phyloP scores from a whole-genome alignment of 1,140 invertebrate genomes.

The Euura saliciscinereae region DNA sequence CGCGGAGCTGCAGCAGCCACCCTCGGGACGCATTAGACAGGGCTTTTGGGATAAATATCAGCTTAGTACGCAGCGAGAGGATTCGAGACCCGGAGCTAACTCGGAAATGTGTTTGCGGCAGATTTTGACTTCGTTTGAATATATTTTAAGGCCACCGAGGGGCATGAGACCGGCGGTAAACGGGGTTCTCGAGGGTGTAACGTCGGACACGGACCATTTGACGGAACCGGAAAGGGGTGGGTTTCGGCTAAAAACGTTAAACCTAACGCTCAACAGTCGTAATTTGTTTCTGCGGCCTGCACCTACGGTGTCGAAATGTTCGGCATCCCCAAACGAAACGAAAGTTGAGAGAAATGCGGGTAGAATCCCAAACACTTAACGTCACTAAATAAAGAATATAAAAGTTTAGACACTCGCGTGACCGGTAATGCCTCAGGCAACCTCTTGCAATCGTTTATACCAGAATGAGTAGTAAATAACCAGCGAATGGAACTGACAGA shows the following conservation, averaged over 20 bases:
- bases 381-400: background rate
- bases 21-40: background rate
- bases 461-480: background rate
- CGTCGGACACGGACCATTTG: background rate
- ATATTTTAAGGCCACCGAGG: background rate
- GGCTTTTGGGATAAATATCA: background rate
- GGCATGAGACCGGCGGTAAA: background rate
- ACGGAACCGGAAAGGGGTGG: too few relatives aligned
- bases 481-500: background rate
- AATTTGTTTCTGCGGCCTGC: background rate
- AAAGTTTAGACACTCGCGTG: background rate
- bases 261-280: background rate
- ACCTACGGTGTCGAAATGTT: background rate
- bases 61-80: background rate
- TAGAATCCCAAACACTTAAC: too few relatives aligned
- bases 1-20: background rate
- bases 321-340: background rate
- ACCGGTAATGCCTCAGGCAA: background rate
- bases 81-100: background rate
- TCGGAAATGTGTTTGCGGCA: conserved; percentile 1
- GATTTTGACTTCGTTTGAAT: conserved; percentile 2
- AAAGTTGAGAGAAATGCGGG: too few relatives aligned
- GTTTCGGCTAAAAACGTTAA: too few relatives aligned
- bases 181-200: background rate
- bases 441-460: background rate